Conservation (phyloP, 2,888 invertebrate species). For the Drosophila putrida region DNA sequence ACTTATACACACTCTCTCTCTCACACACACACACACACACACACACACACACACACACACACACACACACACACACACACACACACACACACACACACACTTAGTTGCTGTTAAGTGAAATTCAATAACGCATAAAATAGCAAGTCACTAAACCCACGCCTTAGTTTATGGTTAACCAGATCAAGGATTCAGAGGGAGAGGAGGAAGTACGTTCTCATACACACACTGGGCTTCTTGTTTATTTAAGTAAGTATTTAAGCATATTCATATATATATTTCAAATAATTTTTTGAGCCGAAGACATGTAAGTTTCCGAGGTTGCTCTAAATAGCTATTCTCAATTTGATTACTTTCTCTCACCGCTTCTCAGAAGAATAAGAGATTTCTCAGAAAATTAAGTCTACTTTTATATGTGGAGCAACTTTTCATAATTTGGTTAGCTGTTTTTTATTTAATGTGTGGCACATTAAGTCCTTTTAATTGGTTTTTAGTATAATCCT, state of each 20-base stretch:
- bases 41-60: conserved; percentile 16
- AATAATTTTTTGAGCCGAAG: conserved; percentile 43
- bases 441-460: conserved; percentile 2
- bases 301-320: conserved; percentile 14
- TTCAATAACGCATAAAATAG: conserved; percentile 80
- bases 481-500: conserved; percentile 10
- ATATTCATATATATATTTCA: conserved; percentile 37
- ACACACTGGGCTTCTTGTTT: background rate
- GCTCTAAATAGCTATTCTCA: conserved; percentile 21
- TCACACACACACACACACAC: background rate
- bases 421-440: conserved; percentile 6
- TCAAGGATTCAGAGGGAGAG: background rate
- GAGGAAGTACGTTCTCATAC: conserved; percentile 19
- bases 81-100: conserved; percentile 6
- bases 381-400: background rate
- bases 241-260: conserved; percentile 6
- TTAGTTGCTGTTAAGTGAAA: conserved; percentile 73
- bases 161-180: conserved; percentile 15
- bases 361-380: background rate
- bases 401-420: background rate
- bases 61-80: conserved; percentile 11
- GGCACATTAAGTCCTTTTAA: conserved; percentile 19
- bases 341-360: background rate
- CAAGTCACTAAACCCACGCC: conserved; percentile 56
- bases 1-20: background rate